Evolutionary conservation across 2,113 vertebrate genomes (phyloP).

Genomic region (Meriones unguiculatus): DNA sequence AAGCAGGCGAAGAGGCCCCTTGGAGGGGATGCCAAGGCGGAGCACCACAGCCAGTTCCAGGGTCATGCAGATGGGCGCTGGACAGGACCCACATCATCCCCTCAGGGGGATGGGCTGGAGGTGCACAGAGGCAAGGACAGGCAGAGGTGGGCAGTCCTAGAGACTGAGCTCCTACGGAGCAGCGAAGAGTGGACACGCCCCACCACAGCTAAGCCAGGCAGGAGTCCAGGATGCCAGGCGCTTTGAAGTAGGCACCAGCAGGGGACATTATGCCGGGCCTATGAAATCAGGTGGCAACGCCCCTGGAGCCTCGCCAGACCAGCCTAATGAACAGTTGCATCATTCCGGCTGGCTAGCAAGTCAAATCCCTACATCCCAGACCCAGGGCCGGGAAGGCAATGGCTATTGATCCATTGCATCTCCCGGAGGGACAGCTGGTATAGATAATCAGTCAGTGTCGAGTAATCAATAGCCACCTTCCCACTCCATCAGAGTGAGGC

Average conservation of each 20-base stretch:
- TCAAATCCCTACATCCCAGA: constrained; percentile 54
- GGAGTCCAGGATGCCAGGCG: background rate
- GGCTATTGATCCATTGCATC: constrained; percentile 56
- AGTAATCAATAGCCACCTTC: constrained; percentile 82
- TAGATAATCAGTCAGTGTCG: constrained; percentile 75
- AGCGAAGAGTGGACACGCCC: no score
- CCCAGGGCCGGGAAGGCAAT: constrained; percentile 61
- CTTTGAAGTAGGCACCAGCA: no score
- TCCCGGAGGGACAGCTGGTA: constrained; percentile 68
- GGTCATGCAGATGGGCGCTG: background rate
- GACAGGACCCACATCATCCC: background rate
- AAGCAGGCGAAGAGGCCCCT: constrained; percentile 82
- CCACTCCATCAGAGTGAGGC: constrained; percentile 65
- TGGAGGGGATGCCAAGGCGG: constrained; percentile 40
- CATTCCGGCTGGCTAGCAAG: constrained; percentile 59
- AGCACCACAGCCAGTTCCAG: background rate
- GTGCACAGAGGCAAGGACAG: background rate
- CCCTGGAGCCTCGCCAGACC: constrained; percentile 67
- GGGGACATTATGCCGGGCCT: constrained; percentile 54
- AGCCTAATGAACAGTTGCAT: constrained; percentile 80
- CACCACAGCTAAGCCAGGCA: background rate
- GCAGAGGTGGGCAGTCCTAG: background rate
- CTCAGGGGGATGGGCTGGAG: background rate
- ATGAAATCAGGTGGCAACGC: constrained; percentile 69
- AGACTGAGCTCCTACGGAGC: rapidly evolving